phyloP scores from a whole-genome alignment of 1,140 invertebrate species.

The Meteorus sp. region DNA sequence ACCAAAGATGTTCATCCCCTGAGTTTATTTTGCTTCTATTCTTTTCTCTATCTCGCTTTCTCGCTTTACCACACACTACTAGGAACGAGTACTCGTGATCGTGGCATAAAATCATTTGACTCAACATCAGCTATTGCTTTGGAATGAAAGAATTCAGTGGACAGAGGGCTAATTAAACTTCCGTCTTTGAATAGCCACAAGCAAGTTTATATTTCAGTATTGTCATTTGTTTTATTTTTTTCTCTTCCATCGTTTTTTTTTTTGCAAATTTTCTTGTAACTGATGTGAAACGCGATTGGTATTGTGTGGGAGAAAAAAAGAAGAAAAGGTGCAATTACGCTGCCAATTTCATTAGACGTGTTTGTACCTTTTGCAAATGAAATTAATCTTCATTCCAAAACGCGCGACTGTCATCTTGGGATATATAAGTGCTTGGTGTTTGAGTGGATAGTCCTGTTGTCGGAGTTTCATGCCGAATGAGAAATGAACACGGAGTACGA shows the following conservation, averaged over 20 bases:
- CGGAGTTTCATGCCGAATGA: too few relatives aligned
- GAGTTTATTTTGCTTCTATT: neutral
- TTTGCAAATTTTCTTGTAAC: neutral
- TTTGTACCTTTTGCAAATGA: neutral
- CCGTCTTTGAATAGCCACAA: conserved; percentile 10
- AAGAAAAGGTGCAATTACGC: neutral
- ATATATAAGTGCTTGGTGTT: too few relatives aligned
- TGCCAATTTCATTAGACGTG: conserved; percentile 11
- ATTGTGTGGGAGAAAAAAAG: neutral
- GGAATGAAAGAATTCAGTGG: conserved; percentile 5
- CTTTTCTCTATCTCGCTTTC: neutral
- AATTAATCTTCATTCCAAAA: conserved; percentile 13
- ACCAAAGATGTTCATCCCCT: conserved; percentile 17
- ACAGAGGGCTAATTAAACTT: conserved; percentile 20
- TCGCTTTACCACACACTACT: conserved; percentile 8
- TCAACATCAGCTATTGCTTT: conserved; percentile 6
- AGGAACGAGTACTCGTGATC: conserved; percentile 17
- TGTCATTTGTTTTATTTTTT: conserved; percentile 7
- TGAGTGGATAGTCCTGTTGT: too few relatives aligned
- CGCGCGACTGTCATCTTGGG: neutral
- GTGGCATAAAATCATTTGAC: conserved; percentile 22
- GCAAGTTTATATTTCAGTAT: too few relatives aligned
- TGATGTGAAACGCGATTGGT: too few relatives aligned
- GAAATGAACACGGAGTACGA: too few relatives aligned
- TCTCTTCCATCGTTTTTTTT: neutral